Conservation (phyloP, 2,888 invertebrate genomes). For the Andrena minutula region DNA sequence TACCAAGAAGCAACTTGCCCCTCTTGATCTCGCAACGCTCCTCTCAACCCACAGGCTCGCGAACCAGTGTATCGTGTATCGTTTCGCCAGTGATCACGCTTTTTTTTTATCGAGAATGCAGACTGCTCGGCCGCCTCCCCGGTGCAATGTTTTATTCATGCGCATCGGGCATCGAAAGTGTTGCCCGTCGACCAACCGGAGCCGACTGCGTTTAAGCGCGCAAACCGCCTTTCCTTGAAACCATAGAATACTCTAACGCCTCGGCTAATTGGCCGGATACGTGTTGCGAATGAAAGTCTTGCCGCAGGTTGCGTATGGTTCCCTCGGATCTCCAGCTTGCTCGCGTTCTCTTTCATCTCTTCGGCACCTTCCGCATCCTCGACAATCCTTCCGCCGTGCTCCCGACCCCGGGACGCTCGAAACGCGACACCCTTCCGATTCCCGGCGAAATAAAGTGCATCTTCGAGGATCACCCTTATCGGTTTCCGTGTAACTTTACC, state of each 20-base stretch:
- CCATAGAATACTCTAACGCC: conserved; percentile 81
- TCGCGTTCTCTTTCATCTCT: neutral
- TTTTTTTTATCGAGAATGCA: conserved; percentile 46
- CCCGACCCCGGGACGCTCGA: neutral
- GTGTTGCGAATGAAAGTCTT: conserved; percentile 67
- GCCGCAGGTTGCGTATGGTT: conserved; percentile 44
- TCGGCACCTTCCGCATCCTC: too few relatives aligned
- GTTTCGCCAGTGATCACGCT: neutral
- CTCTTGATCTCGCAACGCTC: neutral
- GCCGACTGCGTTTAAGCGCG: conserved; percentile 78
- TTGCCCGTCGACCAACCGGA: conserved; percentile 58
- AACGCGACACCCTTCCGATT: neutral
- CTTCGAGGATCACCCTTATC: conserved; percentile 3
- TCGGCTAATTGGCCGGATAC: conserved; percentile 77
- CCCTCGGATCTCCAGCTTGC: neutral
- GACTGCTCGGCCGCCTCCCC: conserved; percentile 43
- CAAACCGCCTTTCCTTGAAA: conserved; percentile 77
- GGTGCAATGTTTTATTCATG: conserved; percentile 81
- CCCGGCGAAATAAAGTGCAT: neutral
- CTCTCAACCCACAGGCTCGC: neutral
- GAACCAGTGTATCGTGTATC: conserved; percentile 1
- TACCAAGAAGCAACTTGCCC: conserved; percentile 16
- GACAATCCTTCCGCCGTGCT: too few relatives aligned
- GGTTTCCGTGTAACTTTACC: conserved; percentile 17
- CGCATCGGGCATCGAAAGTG: conserved; percentile 66